phyloP scores from a whole-genome alignment of 2,797 vertebrate genomes.

The Sebastes ruberrimus region DNA sequence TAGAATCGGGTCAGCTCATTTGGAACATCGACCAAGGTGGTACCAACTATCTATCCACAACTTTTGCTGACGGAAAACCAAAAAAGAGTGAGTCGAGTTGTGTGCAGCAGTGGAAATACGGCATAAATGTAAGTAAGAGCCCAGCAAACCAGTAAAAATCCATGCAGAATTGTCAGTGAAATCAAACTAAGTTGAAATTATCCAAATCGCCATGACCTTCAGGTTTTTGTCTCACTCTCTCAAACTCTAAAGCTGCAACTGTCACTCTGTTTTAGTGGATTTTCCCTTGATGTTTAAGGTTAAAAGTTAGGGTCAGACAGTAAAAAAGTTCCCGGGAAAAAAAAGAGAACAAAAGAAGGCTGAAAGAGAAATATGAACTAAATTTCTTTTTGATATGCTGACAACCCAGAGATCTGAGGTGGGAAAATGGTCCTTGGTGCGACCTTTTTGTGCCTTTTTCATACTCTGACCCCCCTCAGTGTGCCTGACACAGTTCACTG shows the following conservation, averaged over 20 bases:
- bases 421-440: not conserved
- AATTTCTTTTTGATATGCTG: conserved; percentile 33
- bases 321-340: not conserved
- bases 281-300: not conserved
- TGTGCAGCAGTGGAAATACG: no score
- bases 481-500: conserved; percentile 50
- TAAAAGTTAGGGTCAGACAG: not conserved
- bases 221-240: not conserved
- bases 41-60: not conserved
- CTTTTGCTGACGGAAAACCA: not conserved
- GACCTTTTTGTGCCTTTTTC: conserved; percentile 23
- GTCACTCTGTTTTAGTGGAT: not conserved
- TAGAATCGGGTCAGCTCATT: no score
- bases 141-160: not conserved
- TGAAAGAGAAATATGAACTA: not conserved
- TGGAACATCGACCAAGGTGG: no score
- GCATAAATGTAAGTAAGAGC: not conserved
- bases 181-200: not conserved
- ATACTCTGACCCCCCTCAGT: conserved; percentile 19
- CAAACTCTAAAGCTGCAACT: not conserved
- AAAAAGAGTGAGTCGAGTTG: not conserved
- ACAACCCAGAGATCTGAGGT: conserved; percentile 23
- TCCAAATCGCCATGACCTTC: not conserved
- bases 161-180: not conserved
- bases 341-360: not conserved